A percentile compares a stretch with the other conserved stretches of the same genome.
Conservation (phyloP, 2,797 vertebrate species). For the Lerista edwardsae region DNA sequence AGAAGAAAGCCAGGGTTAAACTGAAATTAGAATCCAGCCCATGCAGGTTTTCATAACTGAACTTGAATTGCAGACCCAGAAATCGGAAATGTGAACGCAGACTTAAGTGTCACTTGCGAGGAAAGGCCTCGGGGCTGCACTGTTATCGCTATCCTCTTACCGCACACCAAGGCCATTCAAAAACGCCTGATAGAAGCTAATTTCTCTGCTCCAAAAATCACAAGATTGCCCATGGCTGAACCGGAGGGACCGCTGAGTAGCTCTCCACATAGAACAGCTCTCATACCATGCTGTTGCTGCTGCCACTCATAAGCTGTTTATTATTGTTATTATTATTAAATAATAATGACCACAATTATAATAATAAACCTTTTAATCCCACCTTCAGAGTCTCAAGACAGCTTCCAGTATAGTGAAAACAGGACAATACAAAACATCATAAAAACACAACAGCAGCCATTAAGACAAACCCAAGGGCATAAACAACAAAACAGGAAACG, state of each 20-base stretch:
- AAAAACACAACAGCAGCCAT: too few species aligned
- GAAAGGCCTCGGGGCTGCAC: background rate
- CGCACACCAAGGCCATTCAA: conserved; percentile 16
- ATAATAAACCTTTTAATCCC: too few species aligned
- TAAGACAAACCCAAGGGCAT: too few species aligned
- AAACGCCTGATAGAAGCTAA: conserved; percentile 14
- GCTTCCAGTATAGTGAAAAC: too few species aligned
- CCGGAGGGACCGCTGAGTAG: background rate
- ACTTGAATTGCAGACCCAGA: background rate
- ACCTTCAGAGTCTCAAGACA: too few species aligned
- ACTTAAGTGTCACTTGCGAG: background rate
- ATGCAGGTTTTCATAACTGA: conserved; percentile 3
- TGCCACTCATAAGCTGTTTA: background rate
- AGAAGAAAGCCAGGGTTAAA: background rate
- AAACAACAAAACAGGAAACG: too few species aligned
- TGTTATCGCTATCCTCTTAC: background rate
- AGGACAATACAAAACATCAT: too few species aligned
- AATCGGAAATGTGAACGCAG: conserved; percentile 14
- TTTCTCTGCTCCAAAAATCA: conserved; percentile 41
- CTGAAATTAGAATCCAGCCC: background rate
- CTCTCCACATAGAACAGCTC: background rate
- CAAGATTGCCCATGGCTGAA: background rate
- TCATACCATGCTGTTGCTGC: background rate
- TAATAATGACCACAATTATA: too few species aligned
- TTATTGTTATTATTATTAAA: too few species aligned